Evolutionary conservation across 1,140 invertebrate genomes (phyloP), one percentile per base, ranked within the genome.

Genomic region (Bemisia tabaci): DNA sequence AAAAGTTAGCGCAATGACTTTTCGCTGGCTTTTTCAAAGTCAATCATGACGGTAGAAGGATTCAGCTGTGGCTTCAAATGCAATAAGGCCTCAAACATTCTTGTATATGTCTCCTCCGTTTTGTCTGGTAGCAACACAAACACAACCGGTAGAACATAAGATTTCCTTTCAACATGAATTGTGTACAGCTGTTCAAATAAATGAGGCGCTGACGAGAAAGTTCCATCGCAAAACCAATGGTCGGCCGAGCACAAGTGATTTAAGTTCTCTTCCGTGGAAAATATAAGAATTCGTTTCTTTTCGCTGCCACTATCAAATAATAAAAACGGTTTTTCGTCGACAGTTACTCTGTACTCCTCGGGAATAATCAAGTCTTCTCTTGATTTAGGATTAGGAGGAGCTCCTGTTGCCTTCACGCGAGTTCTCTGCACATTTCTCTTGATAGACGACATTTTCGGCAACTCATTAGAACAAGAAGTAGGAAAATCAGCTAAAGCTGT

Each of bases 181-280:
- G 68, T 68, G 39, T 68, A 69, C 5, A 71, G 39, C 61, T 71
- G 70, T 1, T 17, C 27, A 63, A 69, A 69, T 62, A 70, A 27
- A 22, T 22, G 59, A 0, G 65, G 65, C 33, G 68, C 62, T 39
- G 26, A 64, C 48, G 62, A 61, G 24, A 71, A 71, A 0, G 70
- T 71, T 11, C 70, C 68, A 39, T 71, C 68, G 9, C 65, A 62
- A 11, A 68, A 62, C 68, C 68, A 71, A 59, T 48, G 33, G 33
- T 48, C 33, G 33, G 5, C 5, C 17, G 5, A 5, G 17, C 17
- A 9, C 33, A 48, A 17, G 17, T 17, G 33, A 26, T 63, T 27
- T 63, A 63, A 63, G 33, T 63, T 63, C 11, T 63, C 33, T 26
- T 63, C 21, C 22, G 62, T 63, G 27, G 11, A 26, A 33, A 63